Percentiles rank a stretch among this genome's conserved stretches.
Evolutionary conservation across 37 sponge, comb jelly and placozoan species (phyloP).

Genomic region (Hexactinellida sp.): DNA sequence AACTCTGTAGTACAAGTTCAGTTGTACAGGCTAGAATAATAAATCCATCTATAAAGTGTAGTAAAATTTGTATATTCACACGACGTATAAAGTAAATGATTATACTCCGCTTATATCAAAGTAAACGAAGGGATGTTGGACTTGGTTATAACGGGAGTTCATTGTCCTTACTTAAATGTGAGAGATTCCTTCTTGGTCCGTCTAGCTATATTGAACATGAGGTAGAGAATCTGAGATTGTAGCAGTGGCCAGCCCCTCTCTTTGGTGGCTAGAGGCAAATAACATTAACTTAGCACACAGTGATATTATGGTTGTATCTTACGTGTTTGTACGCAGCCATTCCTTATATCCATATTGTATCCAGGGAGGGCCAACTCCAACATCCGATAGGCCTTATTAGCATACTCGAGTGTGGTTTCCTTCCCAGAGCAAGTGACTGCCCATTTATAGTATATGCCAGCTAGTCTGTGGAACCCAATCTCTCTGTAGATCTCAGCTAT

Average conservation of each 20-base stretch:
- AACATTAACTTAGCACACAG: background rate
- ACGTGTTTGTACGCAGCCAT: background rate
- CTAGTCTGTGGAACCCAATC: background rate
- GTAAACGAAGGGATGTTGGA: too few relatives aligned
- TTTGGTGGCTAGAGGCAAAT: background rate
- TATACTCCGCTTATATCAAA: too few relatives aligned
- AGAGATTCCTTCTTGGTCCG: background rate
- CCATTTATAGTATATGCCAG: conserved; percentile 6
- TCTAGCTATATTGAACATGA: background rate
- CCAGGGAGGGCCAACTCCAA: background rate
- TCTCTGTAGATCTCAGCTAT: conserved; percentile 7
- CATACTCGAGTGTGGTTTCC: conserved; percentile 9
- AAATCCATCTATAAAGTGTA: too few relatives aligned
- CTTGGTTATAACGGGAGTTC: too few relatives aligned
- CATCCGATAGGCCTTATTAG: background rate
- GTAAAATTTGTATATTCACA: too few relatives aligned
- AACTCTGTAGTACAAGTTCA: background rate
- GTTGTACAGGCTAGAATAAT: too few relatives aligned
- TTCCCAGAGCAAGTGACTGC: conserved; percentile 10
- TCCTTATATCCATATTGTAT: background rate
- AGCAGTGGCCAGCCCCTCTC: background rate
- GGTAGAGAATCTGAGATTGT: background rate
- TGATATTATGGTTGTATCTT: background rate
- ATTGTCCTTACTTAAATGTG: background rate
- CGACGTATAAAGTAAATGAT: too few relatives aligned